Evolutionary conservation across 2,113 vertebrate genomes (phyloP), one percentile per base, ranked within the genome.

Genomic region (Himantopus leucocephalus): DNA sequence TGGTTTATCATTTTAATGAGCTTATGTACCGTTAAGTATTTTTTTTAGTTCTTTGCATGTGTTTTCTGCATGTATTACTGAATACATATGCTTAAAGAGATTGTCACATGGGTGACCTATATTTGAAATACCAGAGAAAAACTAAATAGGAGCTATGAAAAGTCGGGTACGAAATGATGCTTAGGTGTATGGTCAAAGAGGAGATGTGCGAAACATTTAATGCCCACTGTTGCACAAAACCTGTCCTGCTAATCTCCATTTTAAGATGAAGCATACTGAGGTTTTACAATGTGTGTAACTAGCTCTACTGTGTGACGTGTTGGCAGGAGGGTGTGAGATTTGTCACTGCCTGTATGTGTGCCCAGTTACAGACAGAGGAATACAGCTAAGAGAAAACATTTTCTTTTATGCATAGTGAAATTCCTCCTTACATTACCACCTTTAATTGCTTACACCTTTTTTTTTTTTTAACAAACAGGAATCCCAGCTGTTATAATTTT

Each of bases 1-100:
- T 94, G 62, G 94, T 95, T 85, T 96, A 96, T 95, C 83, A 94
- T 92, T 94, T 96, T 97, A 97, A 97, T 94, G 86, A 95, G 92
- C 92, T 91, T 96, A 96, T 91, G 77, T 68, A 82, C 91, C 1
- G 12, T 84, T 91, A 94, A 94, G 60, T 85, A 50, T 92, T 71
- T 94, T 85, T 74, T 48, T 96, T 96, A 72, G 72, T 90, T 90
- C 74, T 96, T 95, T 95, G 83, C 86, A 73, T 92, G 92, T 85
- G 66, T 92, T 95, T 96, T 91, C 92, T 96, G 84, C 67, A 34
- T 95, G 58, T 59, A 79, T 95, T 95, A 53, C 73, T 91, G 52
- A 92, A 75, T 66, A 39, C 73, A 91, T 77, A 89, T 60, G 91
- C 95, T 96, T 77, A 82, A 84, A 89, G 64, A 78, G 91, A 60